These are phyloP conservation scores for Triops cancriformis DNA, from an alignment of 1,140 invertebrate genomes.

Conservation along the genomic window DNA sequence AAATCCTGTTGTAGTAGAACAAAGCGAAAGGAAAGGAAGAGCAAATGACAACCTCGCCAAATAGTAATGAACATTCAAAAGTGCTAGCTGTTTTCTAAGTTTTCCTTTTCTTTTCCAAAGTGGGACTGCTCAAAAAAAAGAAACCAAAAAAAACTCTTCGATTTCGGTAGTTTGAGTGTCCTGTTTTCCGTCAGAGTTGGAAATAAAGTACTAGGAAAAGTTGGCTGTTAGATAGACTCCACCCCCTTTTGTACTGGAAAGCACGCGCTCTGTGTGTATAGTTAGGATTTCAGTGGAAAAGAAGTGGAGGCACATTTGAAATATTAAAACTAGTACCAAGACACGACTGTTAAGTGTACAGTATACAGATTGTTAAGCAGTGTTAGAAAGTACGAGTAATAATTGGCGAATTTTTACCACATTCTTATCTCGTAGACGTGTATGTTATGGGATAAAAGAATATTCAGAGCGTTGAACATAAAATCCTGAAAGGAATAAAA, in stretches of 20 bases:
- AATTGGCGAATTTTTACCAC: background rate
- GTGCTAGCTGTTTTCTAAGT: background rate
- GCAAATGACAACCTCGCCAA: background rate
- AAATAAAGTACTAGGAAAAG: background rate
- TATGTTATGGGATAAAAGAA: background rate
- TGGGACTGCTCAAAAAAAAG: background rate
- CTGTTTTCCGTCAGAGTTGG: background rate
- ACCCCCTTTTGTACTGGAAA: background rate
- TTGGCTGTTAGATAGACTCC: background rate
- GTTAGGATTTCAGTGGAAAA: background rate
- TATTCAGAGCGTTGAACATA: background rate
- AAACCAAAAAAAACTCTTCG: background rate
- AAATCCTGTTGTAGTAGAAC: background rate
- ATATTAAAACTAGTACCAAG: background rate
- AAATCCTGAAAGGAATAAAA: background rate
- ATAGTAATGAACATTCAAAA: background rate
- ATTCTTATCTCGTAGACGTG: background rate
- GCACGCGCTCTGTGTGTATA: background rate
- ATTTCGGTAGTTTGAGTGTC: background rate
- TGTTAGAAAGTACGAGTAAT: background rate
- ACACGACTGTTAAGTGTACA: background rate
- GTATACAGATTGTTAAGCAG: slow-evolving; percentile 5
- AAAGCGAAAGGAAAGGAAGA: background rate
- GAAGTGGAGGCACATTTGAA: background rate
- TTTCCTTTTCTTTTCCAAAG: background rate